Evolutionary conservation across 1,140 invertebrate species (phyloP).

Genomic region (Polypedilum vanderplanki): DNA sequence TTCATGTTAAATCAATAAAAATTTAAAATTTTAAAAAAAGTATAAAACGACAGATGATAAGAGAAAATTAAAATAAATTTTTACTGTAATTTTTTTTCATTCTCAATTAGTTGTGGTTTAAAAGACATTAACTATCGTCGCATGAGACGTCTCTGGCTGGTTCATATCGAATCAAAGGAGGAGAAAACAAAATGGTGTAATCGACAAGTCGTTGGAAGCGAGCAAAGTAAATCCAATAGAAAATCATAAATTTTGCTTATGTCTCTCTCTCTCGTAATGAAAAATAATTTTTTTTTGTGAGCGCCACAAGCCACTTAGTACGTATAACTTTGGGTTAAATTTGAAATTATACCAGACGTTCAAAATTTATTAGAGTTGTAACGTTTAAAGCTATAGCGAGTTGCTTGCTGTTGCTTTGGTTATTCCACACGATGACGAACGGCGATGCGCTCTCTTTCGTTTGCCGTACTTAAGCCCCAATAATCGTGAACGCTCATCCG

Average conservation of each 20-base stretch:
- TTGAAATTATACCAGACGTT: slow-evolving; percentile 6
- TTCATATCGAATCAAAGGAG: not conserved
- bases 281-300: slow-evolving; percentile 1
- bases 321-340: slow-evolving; percentile 27
- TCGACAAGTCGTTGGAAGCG: slow-evolving; percentile 24
- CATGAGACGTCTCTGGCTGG: no score
- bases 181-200: slow-evolving; percentile 26
- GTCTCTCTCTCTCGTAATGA: not conserved
- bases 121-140: no score
- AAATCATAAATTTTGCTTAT: slow-evolving; percentile 23
- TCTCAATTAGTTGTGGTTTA: no score
- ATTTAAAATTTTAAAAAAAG: no score
- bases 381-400: not conserved
- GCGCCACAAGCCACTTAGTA: slow-evolving; percentile 23
- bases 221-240: slow-evolving; percentile 13
- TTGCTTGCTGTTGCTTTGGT: no score
- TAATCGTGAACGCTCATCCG: not conserved
- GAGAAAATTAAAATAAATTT: no score
- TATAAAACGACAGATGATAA: no score
- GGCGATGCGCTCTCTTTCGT: no score
- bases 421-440: no score
- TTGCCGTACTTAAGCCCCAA: not conserved
- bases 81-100: no score
- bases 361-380: not conserved
- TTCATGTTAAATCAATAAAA: no score